phyloP scores from a whole-genome alignment of 2,888 invertebrate species.

The Drosophila kuntzei region DNA sequence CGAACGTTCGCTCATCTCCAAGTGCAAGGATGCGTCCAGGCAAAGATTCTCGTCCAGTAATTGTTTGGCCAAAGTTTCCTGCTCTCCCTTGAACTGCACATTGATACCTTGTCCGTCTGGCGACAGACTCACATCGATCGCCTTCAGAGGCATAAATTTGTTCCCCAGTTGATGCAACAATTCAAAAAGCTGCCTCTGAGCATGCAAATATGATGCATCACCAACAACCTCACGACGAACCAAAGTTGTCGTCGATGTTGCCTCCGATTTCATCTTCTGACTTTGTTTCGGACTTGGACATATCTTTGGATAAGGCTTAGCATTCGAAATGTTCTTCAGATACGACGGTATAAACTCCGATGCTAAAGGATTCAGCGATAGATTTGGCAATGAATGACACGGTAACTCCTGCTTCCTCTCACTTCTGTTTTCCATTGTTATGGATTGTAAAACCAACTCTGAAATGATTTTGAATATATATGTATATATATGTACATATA shows the following conservation, averaged over 20 bases:
- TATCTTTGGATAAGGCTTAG: not conserved
- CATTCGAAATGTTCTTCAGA: slow-evolving; percentile 10
- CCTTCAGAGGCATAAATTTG: slow-evolving; percentile 40
- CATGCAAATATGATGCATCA: slow-evolving; percentile 40
- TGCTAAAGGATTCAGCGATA: slow-evolving; percentile 42
- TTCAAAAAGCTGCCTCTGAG: slow-evolving; percentile 47
- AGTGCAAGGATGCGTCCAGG: slow-evolving; percentile 31
- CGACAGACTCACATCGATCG: slow-evolving; percentile 35
- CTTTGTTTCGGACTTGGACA: not conserved
- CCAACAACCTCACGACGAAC: slow-evolving; percentile 27
- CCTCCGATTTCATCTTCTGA: slow-evolving; percentile 30
- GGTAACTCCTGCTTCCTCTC: slow-evolving; percentile 21
- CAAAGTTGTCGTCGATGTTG: slow-evolving; percentile 49
- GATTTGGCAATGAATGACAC: slow-evolving; percentile 27
- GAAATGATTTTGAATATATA: slow-evolving; percentile 10
- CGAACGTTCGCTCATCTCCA: slow-evolving; percentile 36
- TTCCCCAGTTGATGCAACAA: slow-evolving; percentile 51
- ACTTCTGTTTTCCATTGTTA: slow-evolving; percentile 19
- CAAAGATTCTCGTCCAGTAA: slow-evolving; percentile 40
- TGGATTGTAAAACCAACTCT: slow-evolving; percentile 19
- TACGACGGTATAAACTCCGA: slow-evolving; percentile 47
- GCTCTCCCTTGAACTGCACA: slow-evolving; percentile 40
- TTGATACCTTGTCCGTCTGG: slow-evolving; percentile 52
- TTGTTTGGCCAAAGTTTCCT: slow-evolving; percentile 7
- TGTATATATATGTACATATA: slow-evolving; percentile 2